Conservation (phyloP, 2,797 vertebrate species). For the Danio tinwini region DNA sequence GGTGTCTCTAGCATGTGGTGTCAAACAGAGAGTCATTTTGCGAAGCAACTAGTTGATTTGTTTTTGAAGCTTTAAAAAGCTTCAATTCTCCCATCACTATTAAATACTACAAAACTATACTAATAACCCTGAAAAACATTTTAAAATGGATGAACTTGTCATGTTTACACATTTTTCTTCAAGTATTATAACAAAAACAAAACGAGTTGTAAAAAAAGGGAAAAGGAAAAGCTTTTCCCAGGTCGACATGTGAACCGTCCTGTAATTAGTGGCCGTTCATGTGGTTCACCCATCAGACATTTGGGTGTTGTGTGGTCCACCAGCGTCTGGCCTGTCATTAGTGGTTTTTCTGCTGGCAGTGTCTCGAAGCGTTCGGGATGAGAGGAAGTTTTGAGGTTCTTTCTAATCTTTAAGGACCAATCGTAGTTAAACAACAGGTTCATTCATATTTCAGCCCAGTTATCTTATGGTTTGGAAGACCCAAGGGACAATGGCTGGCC, state of each 20-base stretch:
- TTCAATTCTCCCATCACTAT: too few relatives aligned
- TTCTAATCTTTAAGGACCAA: slow-evolving; percentile 41
- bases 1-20: too few relatives aligned
- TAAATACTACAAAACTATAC: too few relatives aligned
- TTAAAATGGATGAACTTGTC: too few relatives aligned
- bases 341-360: slow-evolving; percentile 64
- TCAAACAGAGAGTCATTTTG: too few relatives aligned
- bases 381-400: slow-evolving; percentile 38
- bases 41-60: too few relatives aligned
- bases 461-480: slow-evolving; percentile 7
- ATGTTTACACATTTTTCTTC: not conserved
- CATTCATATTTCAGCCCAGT: slow-evolving; percentile 27
- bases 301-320: slow-evolving; percentile 72
- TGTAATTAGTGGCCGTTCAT: slow-evolving; percentile 74
- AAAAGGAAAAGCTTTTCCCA: slow-evolving; percentile 64
- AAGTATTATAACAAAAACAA: not conserved
- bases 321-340: slow-evolving; percentile 66
- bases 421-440: slow-evolving; percentile 29
- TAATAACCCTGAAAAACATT: too few relatives aligned
- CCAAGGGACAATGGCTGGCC: not conserved
- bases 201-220: slow-evolving; percentile 29
- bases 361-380: slow-evolving; percentile 46
- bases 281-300: slow-evolving; percentile 74
- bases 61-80: too few relatives aligned
- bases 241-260: slow-evolving; percentile 70